Conservation (phyloP, 2,113 vertebrate species). For the Rhombomys opimus region DNA sequence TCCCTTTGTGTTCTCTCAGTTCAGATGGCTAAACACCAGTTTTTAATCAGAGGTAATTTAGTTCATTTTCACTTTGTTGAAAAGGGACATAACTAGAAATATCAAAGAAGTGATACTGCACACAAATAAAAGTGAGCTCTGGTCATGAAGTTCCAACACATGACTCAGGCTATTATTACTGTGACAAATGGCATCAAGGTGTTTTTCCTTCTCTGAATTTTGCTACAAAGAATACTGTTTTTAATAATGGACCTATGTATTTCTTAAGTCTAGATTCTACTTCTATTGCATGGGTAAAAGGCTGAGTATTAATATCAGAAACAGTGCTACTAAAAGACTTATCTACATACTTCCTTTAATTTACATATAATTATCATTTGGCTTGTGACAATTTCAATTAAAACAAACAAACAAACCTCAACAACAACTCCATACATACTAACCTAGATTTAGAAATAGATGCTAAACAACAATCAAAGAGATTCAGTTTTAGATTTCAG, state of each 20-base stretch:
- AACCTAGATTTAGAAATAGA: slow-evolving; percentile 32
- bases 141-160: neutral
- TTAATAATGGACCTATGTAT: slow-evolving; percentile 29
- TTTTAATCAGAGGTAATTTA: slow-evolving; percentile 59
- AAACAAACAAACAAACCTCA: neutral
- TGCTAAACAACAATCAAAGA: neutral
- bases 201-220: neutral
- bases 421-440: neutral
- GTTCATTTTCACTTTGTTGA: slow-evolving; percentile 11
- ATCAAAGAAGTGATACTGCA: neutral
- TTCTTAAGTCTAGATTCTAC: neutral
- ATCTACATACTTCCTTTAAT: slow-evolving; percentile 9
- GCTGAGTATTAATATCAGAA: slow-evolving; percentile 29
- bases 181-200: neutral
- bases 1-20: neutral
- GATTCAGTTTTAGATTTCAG: neutral
- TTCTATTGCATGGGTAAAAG: slow-evolving; percentile 12
- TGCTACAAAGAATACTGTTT: neutral
- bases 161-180: neutral
- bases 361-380: slow-evolving; percentile 10
- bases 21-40: neutral
- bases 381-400: neutral
- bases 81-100: slow-evolving; percentile 10
- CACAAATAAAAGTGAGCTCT: neutral
- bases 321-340: neutral